Base-by-base conservation (phyloP, 1,140 invertebrate genomes). In the Episyrphus balteatus region DNA sequence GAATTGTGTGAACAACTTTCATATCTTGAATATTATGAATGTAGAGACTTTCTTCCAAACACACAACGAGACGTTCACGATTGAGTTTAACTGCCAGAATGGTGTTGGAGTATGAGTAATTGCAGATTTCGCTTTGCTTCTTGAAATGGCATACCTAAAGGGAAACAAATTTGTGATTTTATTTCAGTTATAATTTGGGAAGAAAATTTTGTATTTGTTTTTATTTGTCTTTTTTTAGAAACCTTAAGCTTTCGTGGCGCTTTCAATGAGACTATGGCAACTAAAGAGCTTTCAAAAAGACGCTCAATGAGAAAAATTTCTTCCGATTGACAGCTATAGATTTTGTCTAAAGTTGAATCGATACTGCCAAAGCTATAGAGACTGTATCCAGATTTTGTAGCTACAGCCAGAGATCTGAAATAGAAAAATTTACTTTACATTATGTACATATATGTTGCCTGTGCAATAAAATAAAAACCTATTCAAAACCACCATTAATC, bases 11-110 rank as follows among this genome's bases (percentile, higher is more conserved):
- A 53, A 98, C 75, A 26, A 98, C 88, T 73, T 94, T 96, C 95
- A 99, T 98, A 69, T 99, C 95, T 41, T 88, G 80, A 54, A 99
- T 97, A 73, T 98, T 98, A 76, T 99, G 95, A 62, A 99, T 97
- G 68, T 97, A 96, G 47, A 99, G 75, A 46, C 88, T 92, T 69
- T 99, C 95, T 71, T 98, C 94, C 55, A 99, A 71, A 71, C 95
- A 98, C 52, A 99, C 96, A 47, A 99, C 85, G 63, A 99, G 75
- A 61, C 96, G 79, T 58, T 84, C 83, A 71, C 96, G 79, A 73
- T 99, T 99, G 45, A 99, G 77, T 72, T 93, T 92, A 31, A 99
- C 92, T 51, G 88, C 87, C 53, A 98, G 75, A 65, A 99, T 98
- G 39, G 94, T 93, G 70, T 97, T 98, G 11, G 89, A 87, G 69